These are phyloP conservation scores for Dasyornis broadbenti DNA, from an alignment of 2,113 vertebrate species.

Conservation along the genomic window DNA sequence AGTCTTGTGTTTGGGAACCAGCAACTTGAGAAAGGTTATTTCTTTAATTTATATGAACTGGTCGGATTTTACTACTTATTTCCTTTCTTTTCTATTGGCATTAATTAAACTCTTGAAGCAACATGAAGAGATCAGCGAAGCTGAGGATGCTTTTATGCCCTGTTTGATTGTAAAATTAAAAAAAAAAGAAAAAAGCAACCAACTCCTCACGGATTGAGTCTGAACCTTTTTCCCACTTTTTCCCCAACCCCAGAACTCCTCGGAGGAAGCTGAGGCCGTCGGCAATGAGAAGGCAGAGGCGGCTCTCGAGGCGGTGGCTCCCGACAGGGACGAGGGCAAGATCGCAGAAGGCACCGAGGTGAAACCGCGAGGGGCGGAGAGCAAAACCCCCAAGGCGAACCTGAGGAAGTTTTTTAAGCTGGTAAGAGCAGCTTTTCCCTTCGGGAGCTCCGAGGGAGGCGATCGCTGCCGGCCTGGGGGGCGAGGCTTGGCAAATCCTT, in stretches of 20 bases:
- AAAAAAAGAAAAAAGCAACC: not conserved
- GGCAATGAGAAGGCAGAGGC: slow-evolving; percentile 30
- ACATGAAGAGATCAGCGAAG: fast-evolving
- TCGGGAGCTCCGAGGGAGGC: not conserved
- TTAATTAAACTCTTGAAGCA: not conserved
- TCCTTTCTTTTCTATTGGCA: not conserved
- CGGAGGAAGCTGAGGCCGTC: slow-evolving; percentile 45
- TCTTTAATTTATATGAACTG: not conserved
- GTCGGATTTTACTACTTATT: not conserved
- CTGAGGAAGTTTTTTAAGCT: slow-evolving; percentile 74
- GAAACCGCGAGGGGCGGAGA: slow-evolving; percentile 48
- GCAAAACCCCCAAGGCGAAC: slow-evolving; percentile 60
- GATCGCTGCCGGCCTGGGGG: not conserved
- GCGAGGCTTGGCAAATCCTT: not conserved
- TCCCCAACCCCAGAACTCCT: slow-evolving; percentile 57
- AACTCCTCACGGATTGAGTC: not conserved
- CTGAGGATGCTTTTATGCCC: not conserved
- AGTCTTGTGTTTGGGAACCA: not conserved
- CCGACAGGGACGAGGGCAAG: slow-evolving; percentile 20
- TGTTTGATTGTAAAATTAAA: not conserved
- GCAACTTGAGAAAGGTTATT: not conserved
- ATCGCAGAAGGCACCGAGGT: not conserved
- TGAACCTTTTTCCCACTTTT: not conserved
- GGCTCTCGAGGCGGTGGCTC: not conserved
- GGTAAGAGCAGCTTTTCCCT: slow-evolving; percentile 60